Evolutionary conservation across 2,797 vertebrate species (phyloP).

Genomic region (Hoplostethus atlanticus): DNA sequence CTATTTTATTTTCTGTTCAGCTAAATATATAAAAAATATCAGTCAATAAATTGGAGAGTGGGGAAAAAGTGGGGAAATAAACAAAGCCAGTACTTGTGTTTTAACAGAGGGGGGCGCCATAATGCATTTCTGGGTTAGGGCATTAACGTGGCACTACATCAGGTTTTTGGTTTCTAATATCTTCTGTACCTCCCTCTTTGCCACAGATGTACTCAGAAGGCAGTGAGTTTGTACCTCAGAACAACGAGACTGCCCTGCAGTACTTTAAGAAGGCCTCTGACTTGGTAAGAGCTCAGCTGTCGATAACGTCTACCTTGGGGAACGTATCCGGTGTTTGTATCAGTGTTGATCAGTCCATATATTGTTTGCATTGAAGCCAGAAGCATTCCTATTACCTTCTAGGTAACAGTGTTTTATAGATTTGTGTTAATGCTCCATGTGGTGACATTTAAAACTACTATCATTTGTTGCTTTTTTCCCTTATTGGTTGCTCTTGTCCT

Average conservation of each 20-base stretch:
- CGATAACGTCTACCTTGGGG: not conserved
- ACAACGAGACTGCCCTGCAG: slow-evolving; percentile 97
- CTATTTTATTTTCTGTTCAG: no score
- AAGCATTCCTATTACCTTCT: not conserved
- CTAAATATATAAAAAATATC: not conserved
- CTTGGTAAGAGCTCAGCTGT: slow-evolving; percentile 85
- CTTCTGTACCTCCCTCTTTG: slow-evolving; percentile 11
- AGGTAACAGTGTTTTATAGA: not conserved
- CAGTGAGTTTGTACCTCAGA: slow-evolving; percentile 94
- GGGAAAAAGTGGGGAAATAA: slow-evolving; percentile 33
- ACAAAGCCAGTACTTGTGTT: slow-evolving; percentile 5
- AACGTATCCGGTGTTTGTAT: not conserved
- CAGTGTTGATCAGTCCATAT: not conserved
- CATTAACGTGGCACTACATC: not conserved
- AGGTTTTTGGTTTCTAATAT: not conserved
- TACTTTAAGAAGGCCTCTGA: slow-evolving; percentile 99
- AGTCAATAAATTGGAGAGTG: slow-evolving; percentile 15
- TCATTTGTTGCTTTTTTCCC: not conserved
- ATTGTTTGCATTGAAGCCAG: not conserved
- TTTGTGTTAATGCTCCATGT: not conserved
- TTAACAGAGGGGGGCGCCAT: not conserved
- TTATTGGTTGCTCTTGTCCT: slow-evolving; percentile 23
- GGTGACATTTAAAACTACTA: not conserved
- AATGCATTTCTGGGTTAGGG: slow-evolving; percentile 6
- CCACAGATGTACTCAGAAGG: slow-evolving; percentile 98